Base-by-base conservation (phyloP, 2,113 vertebrate species). In the Tachuris rubrigastra region DNA sequence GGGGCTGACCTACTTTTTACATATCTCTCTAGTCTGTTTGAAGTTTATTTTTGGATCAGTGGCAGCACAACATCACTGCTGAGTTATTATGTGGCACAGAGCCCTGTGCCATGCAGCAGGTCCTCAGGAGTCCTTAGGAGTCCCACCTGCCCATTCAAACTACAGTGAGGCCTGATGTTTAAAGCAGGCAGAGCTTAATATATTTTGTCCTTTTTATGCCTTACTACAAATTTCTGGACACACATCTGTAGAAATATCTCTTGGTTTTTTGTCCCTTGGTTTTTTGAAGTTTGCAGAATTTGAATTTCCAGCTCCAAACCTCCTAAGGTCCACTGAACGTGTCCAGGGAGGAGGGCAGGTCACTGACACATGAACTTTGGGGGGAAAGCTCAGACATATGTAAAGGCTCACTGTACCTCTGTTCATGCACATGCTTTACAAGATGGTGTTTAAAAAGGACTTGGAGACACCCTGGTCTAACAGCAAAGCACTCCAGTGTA, bases 1-100 rank as follows among this genome's bases (percentile, higher is more conserved):
- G 93, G 95, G 90, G 49, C 88, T 93, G 93, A 93, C 92, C 96
- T 95, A 97, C 72, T 94, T 96, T 90, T 53, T 88, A n/a, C 73
- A 18, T 53, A 23, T 75, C 87, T 93, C 78, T 88, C 8, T 75
- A 68, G 90, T 68, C 85, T 58, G 49, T 80, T 87, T 67, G 83
- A 95, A 84, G 92, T 94, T 89, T 96, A 93, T 95, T 95, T 96
- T 91, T 80, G 95, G 79, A 52, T 56, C 1, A 2, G 68, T 81
- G 92, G 73, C 88, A 84, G 83, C 52, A 41, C 60, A 90, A 30
- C 65, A n/a, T 92, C 12, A 14, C 89, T 72, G 56, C 80, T 74
- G 86, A 85, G 89, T 67, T 93, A 17, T 7, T 74, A 13, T 1
- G 17, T 74, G 79, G 75, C 60, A 39, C 80, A 81, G 65, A 89